Conservation (phyloP, 1,140 invertebrate species). For the Cataglyphis hispanica region DNA sequence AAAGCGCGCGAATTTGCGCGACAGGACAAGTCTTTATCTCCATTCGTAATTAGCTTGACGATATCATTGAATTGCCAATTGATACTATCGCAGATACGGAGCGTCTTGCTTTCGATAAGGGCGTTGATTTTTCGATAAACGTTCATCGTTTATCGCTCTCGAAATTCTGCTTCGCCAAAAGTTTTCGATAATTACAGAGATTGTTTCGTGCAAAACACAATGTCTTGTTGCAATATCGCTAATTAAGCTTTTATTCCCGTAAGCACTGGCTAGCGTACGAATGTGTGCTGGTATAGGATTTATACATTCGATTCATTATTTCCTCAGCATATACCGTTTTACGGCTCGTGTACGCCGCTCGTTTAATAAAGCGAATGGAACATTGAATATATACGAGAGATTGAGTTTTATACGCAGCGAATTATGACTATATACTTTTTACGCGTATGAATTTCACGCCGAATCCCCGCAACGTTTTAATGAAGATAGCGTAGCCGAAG, state of each 20-base stretch:
- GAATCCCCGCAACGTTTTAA: conserved; percentile 53
- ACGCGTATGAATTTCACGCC: conserved; percentile 48
- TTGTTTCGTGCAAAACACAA: not conserved
- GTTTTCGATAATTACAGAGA: conserved; percentile 15
- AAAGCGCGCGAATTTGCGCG: conserved; percentile 65
- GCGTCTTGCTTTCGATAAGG: conserved; percentile 25
- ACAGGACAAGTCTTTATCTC: not conserved
- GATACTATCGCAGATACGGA: not conserved
- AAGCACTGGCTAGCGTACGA: not conserved
- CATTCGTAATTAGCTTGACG: conserved; percentile 66
- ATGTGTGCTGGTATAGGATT: not conserved
- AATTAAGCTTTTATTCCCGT: not conserved
- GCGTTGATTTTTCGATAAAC: not conserved
- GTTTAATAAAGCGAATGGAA: conserved; percentile 44
- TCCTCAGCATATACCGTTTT: conserved; percentile 11
- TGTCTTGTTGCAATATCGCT: not conserved
- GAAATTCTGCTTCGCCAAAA: not conserved
- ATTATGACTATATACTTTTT: conserved; percentile 57
- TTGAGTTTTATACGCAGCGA: conserved; percentile 49
- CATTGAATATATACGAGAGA: conserved; percentile 27
- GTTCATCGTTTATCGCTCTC: not conserved
- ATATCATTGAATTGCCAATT: conserved; percentile 55
- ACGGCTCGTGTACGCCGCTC: not conserved
- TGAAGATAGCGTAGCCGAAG: conserved; percentile 43
- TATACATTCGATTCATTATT: conserved; percentile 26